Base-by-base conservation (phyloP, 2,797 vertebrate species). In the Malurus leucopterus region DNA sequence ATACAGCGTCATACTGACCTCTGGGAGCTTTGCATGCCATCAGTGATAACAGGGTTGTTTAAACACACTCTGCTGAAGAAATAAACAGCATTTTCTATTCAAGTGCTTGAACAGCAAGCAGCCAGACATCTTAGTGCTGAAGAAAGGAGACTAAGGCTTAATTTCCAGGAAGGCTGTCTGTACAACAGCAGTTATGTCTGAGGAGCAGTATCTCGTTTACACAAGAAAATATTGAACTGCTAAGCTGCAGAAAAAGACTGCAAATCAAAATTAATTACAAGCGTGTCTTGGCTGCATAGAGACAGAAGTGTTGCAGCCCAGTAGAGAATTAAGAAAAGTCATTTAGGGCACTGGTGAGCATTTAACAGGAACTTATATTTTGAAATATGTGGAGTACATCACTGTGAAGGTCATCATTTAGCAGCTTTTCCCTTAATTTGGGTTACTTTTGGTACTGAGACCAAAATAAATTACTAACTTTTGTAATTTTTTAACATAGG, bases 181-280 rank as follows among this genome's bases (percentile, higher is more conserved):
- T 62, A 27, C 13, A 65, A 62, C 41, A 71, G 81, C 40, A 83
- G 58, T 41, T 83, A 32, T 74, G 62, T 72, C 62, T 74, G 30
- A 84, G 32, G 36, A 86, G 44, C 75, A 83, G 6, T 46, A 53
- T 65, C 38, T 63, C 77, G 63, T 90, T 93, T 77, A 85, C 63
- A 80, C 44, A 87, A 71, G 68, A 90, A 88, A 93, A 90, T 80
- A 93, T 20, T 90, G 44, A 76, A 80, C 74, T 65, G 49, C 36
- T 72, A 79, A 55, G 47, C 64, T 81, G 49, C 29, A 40, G 72
- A 51, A 36, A 2, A 84, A 84, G 61, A 57, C 46, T 68, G 53
- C 40, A 79, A 82, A 91, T 84, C 65, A 93, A 51, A 95, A 90
- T 82, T 88, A 85, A 91, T 82, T 89, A 82, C 58, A 90, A 80